phyloP scores from a whole-genome alignment of 2,888 invertebrate genomes.

The Eilema caniola region DNA sequence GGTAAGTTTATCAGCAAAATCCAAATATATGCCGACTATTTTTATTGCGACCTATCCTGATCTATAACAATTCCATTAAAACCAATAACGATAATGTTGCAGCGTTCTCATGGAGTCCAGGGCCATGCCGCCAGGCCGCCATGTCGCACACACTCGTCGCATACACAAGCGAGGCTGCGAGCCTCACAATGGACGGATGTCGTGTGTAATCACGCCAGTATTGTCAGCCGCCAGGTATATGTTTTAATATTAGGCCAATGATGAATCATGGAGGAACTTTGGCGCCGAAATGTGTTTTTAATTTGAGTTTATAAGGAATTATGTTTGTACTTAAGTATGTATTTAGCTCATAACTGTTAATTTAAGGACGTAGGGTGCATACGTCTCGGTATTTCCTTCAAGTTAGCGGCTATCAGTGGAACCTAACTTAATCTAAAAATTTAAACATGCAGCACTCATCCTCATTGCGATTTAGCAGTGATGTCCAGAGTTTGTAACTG shows the following conservation, averaged over 20 bases:
- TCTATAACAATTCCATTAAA: slow-evolving; percentile 12
- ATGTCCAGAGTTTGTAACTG: no score
- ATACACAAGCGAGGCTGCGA: slow-evolving; percentile 44
- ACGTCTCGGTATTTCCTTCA: background rate
- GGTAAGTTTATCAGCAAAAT: background rate
- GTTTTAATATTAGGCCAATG: slow-evolving; percentile 29
- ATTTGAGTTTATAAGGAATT: background rate
- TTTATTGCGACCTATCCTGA: background rate
- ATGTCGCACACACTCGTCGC: slow-evolving; percentile 26
- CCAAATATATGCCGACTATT: no score
- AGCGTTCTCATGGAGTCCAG: slow-evolving; percentile 29
- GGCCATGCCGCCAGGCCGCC: slow-evolving; percentile 30
- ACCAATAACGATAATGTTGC: slow-evolving; percentile 18
- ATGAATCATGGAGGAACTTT: slow-evolving; percentile 36
- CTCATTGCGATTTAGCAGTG: no score
- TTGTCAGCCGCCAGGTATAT: slow-evolving; percentile 39
- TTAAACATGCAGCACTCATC: no score
- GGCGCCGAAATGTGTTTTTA: slow-evolving; percentile 32
- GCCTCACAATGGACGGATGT: slow-evolving; percentile 73
- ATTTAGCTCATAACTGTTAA: background rate
- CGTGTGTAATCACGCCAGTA: slow-evolving; percentile 55
- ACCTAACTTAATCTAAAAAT: no score
- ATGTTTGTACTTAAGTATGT: no score
- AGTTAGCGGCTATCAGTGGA: no score
- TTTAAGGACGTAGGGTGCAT: background rate